A percentile compares a stretch with the other conserved stretches of the same genome.
These are phyloP conservation scores for Sinocyclocheilus rhinocerous DNA, from an alignment of 2,113 vertebrate genomes.

Conservation along the genomic window DNA sequence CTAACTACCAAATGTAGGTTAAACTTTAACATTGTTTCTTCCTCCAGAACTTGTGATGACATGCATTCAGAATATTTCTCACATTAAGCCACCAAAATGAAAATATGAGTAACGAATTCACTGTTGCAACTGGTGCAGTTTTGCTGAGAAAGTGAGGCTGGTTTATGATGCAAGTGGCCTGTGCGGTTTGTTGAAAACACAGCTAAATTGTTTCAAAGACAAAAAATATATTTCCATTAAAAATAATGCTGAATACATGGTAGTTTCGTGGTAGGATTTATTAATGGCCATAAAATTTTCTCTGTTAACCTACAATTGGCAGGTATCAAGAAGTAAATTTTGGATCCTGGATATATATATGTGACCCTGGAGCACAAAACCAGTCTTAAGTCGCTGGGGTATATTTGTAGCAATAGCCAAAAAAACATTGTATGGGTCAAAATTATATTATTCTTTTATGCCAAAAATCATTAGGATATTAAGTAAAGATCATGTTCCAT, in stretches of 20 bases:
- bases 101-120: not conserved
- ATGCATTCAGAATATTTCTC: not conserved
- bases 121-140: constrained; percentile 5
- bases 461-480: too few relatives aligned
- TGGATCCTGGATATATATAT: not conserved
- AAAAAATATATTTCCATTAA: not conserved
- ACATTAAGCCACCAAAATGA: not conserved
- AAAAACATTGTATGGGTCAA: too few relatives aligned
- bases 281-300: not conserved
- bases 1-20: not conserved
- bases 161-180: not conserved
- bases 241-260: not conserved
- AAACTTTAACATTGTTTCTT: not conserved
- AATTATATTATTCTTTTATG: too few relatives aligned
- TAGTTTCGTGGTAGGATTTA: not conserved
- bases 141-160: not conserved
- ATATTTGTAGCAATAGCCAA: too few relatives aligned
- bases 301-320: not conserved
- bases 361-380: too few relatives aligned
- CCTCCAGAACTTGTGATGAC: not conserved
- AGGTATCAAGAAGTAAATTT: not conserved
- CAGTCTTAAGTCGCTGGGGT: too few relatives aligned
- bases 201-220: not conserved
- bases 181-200: not conserved
- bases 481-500: too few relatives aligned